Evolutionary conservation across 2,113 vertebrate genomes (phyloP).

Genomic region (Ailuropoda melanoleuca): DNA sequence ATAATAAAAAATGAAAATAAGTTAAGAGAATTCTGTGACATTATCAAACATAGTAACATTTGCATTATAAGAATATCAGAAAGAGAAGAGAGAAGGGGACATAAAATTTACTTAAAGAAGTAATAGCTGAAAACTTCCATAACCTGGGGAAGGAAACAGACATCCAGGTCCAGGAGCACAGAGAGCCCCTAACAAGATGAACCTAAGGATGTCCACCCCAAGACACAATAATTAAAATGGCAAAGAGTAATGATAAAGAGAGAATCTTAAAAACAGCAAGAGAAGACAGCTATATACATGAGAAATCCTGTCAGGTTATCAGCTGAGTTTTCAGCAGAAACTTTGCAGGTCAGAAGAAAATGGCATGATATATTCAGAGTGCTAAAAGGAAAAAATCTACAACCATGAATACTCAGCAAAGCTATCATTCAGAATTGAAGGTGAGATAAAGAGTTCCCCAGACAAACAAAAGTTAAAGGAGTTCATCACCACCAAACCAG

Average conservation of each 20-base stretch:
- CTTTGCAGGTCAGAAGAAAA: too few species aligned
- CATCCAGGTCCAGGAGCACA: neutral
- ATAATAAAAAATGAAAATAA: neutral
- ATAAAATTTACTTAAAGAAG: neutral
- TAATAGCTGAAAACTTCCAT: neutral
- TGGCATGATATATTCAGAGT: neutral
- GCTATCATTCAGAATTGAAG: neutral
- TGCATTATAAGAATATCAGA: neutral
- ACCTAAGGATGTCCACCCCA: neutral
- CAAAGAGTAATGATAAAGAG: neutral
- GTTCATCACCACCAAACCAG: neutral
- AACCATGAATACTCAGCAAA: neutral
- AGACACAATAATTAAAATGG: neutral
- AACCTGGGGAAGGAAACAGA: neutral
- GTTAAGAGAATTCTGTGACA: neutral
- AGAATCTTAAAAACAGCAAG: neutral
- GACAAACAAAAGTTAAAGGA: neutral
- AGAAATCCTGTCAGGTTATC: neutral
- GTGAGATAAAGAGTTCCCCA: neutral
- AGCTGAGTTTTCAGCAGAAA: neutral
- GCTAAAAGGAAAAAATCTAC: neutral
- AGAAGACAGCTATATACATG: neutral
- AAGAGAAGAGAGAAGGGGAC: neutral
- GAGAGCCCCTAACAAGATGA: neutral
- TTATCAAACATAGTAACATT: neutral